phyloP scores from a whole-genome alignment of 2,888 invertebrate species.

The Hemithea aestivaria region DNA sequence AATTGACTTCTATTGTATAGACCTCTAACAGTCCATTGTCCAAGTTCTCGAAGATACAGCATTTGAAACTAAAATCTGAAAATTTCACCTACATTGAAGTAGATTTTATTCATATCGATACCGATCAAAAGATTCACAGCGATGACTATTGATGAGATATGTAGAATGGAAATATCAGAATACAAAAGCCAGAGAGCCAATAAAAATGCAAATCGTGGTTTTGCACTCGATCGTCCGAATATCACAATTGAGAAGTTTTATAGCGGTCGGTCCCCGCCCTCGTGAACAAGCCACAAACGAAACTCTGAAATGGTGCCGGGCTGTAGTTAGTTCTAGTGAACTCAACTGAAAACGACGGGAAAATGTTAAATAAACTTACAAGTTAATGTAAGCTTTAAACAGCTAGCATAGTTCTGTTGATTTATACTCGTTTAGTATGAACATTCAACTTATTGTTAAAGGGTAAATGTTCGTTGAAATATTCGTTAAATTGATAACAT shows the following conservation, averaged over 20 bases:
- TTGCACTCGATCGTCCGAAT: constrained; percentile 2
- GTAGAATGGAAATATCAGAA: constrained; percentile 5
- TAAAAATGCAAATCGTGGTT: constrained; percentile 14
- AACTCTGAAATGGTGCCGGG: background rate
- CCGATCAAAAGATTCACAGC: constrained; percentile 3
- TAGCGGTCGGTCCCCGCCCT: background rate
- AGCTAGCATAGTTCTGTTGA: constrained; percentile 4
- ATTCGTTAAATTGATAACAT: too few relatives aligned
- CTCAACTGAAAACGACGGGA: constrained; percentile 7
- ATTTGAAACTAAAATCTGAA: too few relatives aligned
- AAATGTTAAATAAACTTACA: constrained; percentile 5
- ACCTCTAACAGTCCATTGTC: too few relatives aligned
- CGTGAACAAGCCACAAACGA: constrained; percentile 1
- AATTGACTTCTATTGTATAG: too few relatives aligned
- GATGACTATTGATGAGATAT: constrained; percentile 4
- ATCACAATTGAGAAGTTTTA: constrained; percentile 1
- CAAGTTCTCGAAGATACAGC: too few relatives aligned
- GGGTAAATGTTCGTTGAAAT: too few relatives aligned
- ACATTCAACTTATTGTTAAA: too few relatives aligned
- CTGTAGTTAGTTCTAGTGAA: constrained; percentile 6
- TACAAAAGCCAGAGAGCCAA: constrained; percentile 8
- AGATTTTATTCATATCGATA: constrained; percentile 9
- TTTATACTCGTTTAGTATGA: constrained; percentile 1
- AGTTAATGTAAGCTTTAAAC: constrained; percentile 5
- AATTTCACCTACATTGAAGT: constrained; percentile 3